Evolutionary conservation across 2,888 invertebrate genomes (phyloP).

Genomic region (Andrena praecox): DNA sequence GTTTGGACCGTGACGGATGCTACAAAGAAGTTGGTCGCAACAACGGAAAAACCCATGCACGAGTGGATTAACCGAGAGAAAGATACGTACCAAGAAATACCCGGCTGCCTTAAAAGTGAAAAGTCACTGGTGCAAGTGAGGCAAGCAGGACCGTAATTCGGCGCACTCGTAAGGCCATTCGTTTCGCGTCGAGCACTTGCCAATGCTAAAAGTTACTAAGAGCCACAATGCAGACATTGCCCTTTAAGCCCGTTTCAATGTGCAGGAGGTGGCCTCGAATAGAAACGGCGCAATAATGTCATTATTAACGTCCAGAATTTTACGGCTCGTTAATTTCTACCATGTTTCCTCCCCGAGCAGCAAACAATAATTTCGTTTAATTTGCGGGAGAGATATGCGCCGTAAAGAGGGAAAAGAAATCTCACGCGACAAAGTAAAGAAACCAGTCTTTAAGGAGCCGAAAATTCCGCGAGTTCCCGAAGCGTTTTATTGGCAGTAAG

Average conservation of each 20-base stretch:
- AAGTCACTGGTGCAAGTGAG: conserved; percentile 49
- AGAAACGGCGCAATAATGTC: conserved; percentile 58
- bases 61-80: conserved; percentile 8
- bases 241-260: conserved; percentile 27
- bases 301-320: conserved; percentile 66
- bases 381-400: conserved; percentile 56
- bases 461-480: conserved; percentile 41
- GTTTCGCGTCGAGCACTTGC: conserved; percentile 34
- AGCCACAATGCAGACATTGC: conserved; percentile 25
- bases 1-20: conserved; percentile 3
- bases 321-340: conserved; percentile 66
- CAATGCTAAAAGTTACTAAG: conserved; percentile 38
- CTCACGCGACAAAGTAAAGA: conserved; percentile 26
- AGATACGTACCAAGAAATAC: background rate
- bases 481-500: background rate
- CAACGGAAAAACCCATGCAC: conserved; percentile 26
- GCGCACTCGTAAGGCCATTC: conserved; percentile 29
- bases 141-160: conserved; percentile 63
- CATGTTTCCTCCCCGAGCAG: conserved; percentile 17
- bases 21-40: background rate
- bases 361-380: conserved; percentile 58
- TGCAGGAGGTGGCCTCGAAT: conserved; percentile 48
- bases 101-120: conserved; percentile 51
- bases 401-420: conserved; percentile 57
- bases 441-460: conserved; percentile 62